These are phyloP conservation scores for Drosophila aff. DNA, from an alignment of 1,140 invertebrate species.

Conservation along the genomic window DNA sequence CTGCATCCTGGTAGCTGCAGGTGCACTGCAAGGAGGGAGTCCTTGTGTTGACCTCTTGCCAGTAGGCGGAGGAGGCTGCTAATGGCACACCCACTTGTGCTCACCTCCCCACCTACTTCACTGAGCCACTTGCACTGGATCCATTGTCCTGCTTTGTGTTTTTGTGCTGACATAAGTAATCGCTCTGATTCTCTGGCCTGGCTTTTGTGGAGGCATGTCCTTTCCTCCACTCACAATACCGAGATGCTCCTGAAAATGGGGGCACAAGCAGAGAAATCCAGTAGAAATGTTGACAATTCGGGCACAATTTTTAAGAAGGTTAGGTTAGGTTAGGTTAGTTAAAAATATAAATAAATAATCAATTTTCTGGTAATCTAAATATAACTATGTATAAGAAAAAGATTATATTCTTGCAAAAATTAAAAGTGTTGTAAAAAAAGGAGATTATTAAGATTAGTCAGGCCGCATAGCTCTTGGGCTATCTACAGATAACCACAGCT, in stretches of 20 bases:
- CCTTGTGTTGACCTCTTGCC: slow-evolving; percentile 57
- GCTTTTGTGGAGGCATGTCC: slow-evolving; percentile 5
- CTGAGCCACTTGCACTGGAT: slow-evolving; percentile 20
- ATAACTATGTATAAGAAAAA: background rate
- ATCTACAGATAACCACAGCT: background rate
- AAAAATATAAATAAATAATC: background rate
- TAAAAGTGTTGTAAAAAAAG: background rate
- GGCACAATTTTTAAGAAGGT: background rate
- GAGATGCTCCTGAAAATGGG: slow-evolving; percentile 6
- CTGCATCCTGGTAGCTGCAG: slow-evolving; percentile 24
- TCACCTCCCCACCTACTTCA: slow-evolving; percentile 8
- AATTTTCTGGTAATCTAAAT: too few species aligned
- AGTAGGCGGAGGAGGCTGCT: slow-evolving; percentile 39
- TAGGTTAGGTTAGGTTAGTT: too few species aligned
- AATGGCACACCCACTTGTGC: slow-evolving; percentile 45
- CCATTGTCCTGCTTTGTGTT: slow-evolving; percentile 54
- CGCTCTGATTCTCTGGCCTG: slow-evolving; percentile 57
- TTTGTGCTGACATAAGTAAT: slow-evolving; percentile 77
- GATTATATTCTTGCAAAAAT: background rate
- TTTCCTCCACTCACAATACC: slow-evolving; percentile 10
- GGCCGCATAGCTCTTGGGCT: background rate
- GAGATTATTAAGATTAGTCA: background rate
- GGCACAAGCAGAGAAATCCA: background rate
- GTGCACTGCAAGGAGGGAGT: slow-evolving; percentile 7
- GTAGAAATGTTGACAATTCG: background rate